Percentiles rank a stretch among this genome's conserved stretches.
These are phyloP conservation scores for Hedychridium roseum DNA, from an alignment of 2,888 invertebrate genomes.

Conservation along the genomic window DNA sequence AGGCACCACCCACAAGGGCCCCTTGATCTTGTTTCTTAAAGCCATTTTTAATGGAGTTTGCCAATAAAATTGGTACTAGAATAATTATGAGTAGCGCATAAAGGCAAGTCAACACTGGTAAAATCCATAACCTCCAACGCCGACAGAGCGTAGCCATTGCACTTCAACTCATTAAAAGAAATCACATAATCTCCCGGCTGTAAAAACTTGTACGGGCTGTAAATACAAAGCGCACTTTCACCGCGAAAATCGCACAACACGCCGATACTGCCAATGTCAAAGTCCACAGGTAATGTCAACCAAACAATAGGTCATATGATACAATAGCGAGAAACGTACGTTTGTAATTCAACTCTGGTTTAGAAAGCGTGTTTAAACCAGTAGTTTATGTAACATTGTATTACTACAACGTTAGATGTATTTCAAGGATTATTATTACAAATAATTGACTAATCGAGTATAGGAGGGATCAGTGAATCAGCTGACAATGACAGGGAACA, in stretches of 20 bases:
- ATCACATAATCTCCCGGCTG: constrained; percentile 42
- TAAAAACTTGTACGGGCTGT: too few relatives aligned
- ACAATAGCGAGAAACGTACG: not conserved
- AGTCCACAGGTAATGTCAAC: not conserved
- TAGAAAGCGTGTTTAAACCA: too few relatives aligned
- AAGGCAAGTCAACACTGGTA: constrained; percentile 80
- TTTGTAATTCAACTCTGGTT: not conserved
- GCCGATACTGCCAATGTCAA: not conserved
- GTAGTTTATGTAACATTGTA: too few relatives aligned
- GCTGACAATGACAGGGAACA: constrained; percentile 40
- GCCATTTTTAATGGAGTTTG: constrained; percentile 82
- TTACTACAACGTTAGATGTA: too few relatives aligned
- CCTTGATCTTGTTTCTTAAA: constrained; percentile 82
- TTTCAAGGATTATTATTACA: too few relatives aligned
- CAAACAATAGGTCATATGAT: not conserved
- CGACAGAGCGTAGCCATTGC: constrained; percentile 58
- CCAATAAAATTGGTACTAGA: constrained; percentile 83
- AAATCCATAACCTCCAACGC: constrained; percentile 88
- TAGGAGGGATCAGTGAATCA: constrained; percentile 30
- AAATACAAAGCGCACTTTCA: too few relatives aligned
- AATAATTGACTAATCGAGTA: not conserved
- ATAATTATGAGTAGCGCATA: constrained; percentile 85
- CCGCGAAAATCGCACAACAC: not conserved
- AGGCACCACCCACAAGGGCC: constrained; percentile 87
- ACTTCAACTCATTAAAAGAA: constrained; percentile 17